Percentiles rank a stretch among this genome's conserved stretches.
phyloP scores from a whole-genome alignment of 2,113 vertebrate species.

The Chelonoidis abingdonii region DNA sequence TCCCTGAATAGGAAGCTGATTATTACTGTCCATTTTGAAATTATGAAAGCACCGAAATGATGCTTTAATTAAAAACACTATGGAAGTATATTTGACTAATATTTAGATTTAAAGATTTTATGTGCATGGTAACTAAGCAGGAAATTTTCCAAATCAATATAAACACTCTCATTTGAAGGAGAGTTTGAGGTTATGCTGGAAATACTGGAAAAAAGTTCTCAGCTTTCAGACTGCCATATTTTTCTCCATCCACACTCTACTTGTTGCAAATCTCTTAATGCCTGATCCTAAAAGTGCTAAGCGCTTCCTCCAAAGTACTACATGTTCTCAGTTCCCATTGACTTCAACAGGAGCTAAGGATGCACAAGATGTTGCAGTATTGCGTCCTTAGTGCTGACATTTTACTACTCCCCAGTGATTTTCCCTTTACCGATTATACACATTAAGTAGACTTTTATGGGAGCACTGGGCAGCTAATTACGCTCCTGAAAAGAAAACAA shows the following conservation, averaged over 20 bases:
- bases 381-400: background rate
- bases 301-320: background rate
- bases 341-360: background rate
- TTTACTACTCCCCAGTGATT: background rate
- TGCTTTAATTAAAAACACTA: background rate
- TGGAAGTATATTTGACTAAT: background rate
- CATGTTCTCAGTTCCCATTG: background rate
- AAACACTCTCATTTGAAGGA: background rate
- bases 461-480: background rate
- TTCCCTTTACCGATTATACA: background rate
- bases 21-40: background rate
- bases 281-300: background rate
- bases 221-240: background rate
- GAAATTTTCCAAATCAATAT: background rate
- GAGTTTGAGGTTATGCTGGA: background rate
- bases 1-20: conserved; percentile 7
- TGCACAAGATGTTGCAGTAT: background rate
- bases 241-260: background rate
- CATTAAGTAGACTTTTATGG: background rate
- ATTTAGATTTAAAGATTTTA: background rate
- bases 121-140: background rate
- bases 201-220: background rate
- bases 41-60: background rate
- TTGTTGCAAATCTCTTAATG: background rate
- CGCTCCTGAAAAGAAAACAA: background rate